Evolutionary conservation across 1,140 invertebrate species (phyloP).

Genomic region (Papilio polytes): DNA sequence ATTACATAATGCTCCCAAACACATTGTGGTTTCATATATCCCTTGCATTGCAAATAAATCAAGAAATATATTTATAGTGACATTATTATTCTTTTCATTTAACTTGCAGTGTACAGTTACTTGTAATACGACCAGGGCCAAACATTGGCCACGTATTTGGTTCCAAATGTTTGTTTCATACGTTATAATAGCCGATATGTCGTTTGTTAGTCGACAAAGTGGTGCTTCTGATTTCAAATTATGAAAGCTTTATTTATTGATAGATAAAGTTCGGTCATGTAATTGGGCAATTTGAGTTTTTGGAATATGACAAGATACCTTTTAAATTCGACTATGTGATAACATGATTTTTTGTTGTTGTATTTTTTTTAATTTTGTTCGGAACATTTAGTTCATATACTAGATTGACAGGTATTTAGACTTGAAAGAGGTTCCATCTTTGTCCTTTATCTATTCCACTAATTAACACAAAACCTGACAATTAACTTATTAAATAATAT

Average conservation of each 20-base stretch:
- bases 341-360: too few relatives aligned
- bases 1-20: neutral
- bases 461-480: too few relatives aligned
- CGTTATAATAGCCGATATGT: neutral
- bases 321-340: too few relatives aligned
- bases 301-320: neutral
- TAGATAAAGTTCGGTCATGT: neutral
- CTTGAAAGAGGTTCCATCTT: too few relatives aligned
- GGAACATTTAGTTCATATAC: too few relatives aligned
- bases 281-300: neutral
- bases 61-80: neutral
- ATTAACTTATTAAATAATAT: too few relatives aligned
- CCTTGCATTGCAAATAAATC: neutral
- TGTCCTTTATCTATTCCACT: too few relatives aligned
- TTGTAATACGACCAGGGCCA: neutral
- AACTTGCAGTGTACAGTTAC: neutral
- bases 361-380: too few relatives aligned
- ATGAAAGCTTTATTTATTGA: constrained; percentile 8
- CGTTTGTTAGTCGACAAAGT: neutral
- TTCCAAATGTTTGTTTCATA: constrained; percentile 9
- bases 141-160: neutral
- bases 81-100: neutral
- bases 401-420: too few relatives aligned
- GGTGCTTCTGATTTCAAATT: constrained; percentile 12
- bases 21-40: neutral